Evolutionary conservation across 2,888 invertebrate genomes (phyloP).

Genomic region (Scaptodrosophila latifasciaeformis): DNA sequence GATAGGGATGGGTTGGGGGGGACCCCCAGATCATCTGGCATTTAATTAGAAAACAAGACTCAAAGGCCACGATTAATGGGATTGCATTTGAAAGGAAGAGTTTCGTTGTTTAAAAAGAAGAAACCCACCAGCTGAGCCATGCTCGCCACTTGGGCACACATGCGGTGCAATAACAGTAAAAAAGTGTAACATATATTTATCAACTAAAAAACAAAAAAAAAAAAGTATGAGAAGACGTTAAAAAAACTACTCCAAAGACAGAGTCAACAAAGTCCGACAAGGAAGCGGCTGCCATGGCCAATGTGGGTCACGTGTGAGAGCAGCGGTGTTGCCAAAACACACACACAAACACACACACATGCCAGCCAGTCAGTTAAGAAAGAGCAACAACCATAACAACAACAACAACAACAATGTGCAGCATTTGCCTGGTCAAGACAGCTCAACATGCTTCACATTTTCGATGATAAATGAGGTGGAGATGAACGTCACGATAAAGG

Average conservation of each 20-base stretch:
- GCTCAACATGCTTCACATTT: conserved; percentile 65
- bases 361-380: conserved; percentile 2
- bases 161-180: conserved; percentile 66
- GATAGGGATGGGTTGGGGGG: no score
- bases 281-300: not conserved
- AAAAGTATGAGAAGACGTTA: no score
- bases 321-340: conserved; percentile 46
- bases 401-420: conserved; percentile 17
- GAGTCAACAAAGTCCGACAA: conserved; percentile 35
- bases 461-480: conserved; percentile 59
- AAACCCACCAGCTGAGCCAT: conserved; percentile 39
- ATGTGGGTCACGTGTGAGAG: conserved; percentile 42
- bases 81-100: conserved; percentile 61
- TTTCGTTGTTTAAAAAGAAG: conserved; percentile 17
- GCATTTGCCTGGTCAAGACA: conserved; percentile 17
- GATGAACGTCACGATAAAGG: conserved; percentile 59
- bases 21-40: no score
- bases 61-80: conserved; percentile 56
- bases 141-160: conserved; percentile 54
- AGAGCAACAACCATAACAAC: conserved; percentile 21
- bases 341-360: no score
- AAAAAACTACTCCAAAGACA: conserved; percentile 14
- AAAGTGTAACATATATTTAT: conserved; percentile 67
- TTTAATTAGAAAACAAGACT: conserved; percentile 60
- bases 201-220: conserved; percentile 45